phyloP scores from a whole-genome alignment of 2,113 vertebrate species.

The Sylvietta virens region DNA sequence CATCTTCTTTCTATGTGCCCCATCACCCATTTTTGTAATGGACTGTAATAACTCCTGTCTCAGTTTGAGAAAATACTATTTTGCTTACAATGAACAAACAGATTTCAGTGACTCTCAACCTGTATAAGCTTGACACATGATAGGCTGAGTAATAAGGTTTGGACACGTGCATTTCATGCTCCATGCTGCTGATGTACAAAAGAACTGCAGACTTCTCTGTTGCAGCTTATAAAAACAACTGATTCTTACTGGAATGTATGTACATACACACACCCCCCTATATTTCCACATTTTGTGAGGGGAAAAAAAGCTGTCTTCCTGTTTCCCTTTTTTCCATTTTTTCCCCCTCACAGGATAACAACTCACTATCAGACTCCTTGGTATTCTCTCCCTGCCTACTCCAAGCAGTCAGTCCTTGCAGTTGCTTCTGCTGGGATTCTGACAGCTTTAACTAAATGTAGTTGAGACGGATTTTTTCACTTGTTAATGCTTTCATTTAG shows the following conservation, averaged over 20 bases:
- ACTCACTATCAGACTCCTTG: not conserved
- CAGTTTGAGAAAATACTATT: not conserved
- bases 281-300: not conserved
- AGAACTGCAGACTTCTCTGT: not conserved
- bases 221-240: not conserved
- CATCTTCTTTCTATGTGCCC: not conserved
- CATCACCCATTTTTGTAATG: not conserved
- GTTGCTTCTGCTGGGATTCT: not conserved
- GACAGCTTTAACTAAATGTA: not conserved
- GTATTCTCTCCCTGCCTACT: not conserved
- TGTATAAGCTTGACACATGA: not conserved
- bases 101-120: not conserved
- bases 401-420: not conserved
- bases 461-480: not conserved
- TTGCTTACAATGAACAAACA: not conserved
- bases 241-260: not conserved
- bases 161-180: rapidly evolving
- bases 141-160: not conserved
- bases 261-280: rapidly evolving
- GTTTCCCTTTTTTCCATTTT: not conserved
- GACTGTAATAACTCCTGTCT: not conserved
- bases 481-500: not conserved
- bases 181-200: not conserved
- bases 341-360: not conserved
- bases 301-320: not conserved